Conservation (phyloP, 1,140 invertebrate genomes). For the Trichonephila clavata region DNA sequence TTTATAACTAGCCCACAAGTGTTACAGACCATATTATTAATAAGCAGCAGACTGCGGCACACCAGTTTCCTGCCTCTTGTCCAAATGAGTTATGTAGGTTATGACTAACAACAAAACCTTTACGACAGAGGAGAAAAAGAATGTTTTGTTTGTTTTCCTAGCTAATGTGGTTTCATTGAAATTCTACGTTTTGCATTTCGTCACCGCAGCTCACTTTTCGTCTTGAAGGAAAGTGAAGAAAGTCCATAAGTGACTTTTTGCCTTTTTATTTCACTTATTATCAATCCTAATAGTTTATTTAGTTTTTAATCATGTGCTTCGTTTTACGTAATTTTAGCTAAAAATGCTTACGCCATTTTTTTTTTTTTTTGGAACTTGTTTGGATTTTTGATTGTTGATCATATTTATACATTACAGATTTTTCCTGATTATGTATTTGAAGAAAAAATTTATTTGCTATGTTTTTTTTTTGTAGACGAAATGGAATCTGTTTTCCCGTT, state of each 20-base stretch:
- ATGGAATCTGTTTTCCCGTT: no score
- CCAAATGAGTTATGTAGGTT: constrained; percentile 2
- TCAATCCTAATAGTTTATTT: not conserved
- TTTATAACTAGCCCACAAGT: no score
- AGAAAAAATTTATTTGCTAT: no score
- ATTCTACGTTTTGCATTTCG: not conserved
- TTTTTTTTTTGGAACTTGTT: no score
- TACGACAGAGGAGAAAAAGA: constrained; percentile 1
- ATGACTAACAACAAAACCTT: constrained; percentile 8
- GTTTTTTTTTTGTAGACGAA: no score
- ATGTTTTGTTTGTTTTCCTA: not conserved
- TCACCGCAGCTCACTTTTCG: not conserved
- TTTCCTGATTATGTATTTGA: no score
- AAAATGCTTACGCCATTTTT: no score
- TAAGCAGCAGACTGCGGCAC: not conserved
- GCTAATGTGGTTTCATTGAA: constrained; percentile 2
- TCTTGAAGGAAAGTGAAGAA: not conserved
- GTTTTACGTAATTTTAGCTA: no score
- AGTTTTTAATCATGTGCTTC: not conserved
- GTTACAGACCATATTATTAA: not conserved
- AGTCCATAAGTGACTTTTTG: not conserved
- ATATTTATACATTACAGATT: no score
- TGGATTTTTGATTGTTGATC: no score
- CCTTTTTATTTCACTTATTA: not conserved
- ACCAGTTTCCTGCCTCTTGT: constrained; percentile 25